Conservation (phyloP, 1,140 invertebrate species). For the Drosophila punjabiensis region DNA sequence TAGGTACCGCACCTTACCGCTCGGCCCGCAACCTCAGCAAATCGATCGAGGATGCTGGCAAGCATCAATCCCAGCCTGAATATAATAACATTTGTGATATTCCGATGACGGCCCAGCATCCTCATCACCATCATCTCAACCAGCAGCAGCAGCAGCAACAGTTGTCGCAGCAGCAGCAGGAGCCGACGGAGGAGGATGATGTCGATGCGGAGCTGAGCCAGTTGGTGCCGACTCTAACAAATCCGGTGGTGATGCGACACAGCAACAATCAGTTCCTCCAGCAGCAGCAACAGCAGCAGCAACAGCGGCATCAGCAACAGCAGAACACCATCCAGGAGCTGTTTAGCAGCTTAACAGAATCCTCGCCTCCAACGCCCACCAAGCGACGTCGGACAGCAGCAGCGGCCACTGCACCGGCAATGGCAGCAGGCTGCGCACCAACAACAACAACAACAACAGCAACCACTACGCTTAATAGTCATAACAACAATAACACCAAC, state of each 20-base stretch:
- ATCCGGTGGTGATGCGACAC: constrained; percentile 67
- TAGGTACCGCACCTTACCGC: constrained; percentile 64
- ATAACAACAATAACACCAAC: constrained; percentile 52
- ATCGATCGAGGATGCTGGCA: constrained; percentile 79
- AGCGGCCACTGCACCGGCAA: too few relatives aligned
- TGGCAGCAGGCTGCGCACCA: constrained; percentile 55
- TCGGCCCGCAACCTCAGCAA: constrained; percentile 84
- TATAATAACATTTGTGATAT: constrained; percentile 80
- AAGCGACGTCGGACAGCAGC: constrained; percentile 61
- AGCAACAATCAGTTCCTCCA: constrained; percentile 27
- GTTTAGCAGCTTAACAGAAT: constrained; percentile 69
- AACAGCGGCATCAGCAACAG: too few relatives aligned
- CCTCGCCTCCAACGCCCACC: constrained; percentile 66
- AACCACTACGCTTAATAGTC: constrained; percentile 76
- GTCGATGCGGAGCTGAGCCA: constrained; percentile 69
- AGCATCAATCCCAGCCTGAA: constrained; percentile 80
- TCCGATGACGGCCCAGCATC: constrained; percentile 60
- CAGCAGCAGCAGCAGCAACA: constrained; percentile 41
- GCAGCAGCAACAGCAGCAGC: constrained; percentile 45
- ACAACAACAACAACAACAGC: constrained; percentile 48
- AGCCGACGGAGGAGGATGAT: constrained; percentile 60
- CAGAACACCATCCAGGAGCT: constrained; percentile 63
- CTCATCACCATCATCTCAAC: constrained; percentile 42
- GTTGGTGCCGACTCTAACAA: constrained; percentile 71
- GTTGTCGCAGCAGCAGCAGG: too few relatives aligned